These are phyloP conservation scores for Chaetophractus vellerosus DNA, from an alignment of 2,797 vertebrate genomes.

Conservation along the genomic window DNA sequence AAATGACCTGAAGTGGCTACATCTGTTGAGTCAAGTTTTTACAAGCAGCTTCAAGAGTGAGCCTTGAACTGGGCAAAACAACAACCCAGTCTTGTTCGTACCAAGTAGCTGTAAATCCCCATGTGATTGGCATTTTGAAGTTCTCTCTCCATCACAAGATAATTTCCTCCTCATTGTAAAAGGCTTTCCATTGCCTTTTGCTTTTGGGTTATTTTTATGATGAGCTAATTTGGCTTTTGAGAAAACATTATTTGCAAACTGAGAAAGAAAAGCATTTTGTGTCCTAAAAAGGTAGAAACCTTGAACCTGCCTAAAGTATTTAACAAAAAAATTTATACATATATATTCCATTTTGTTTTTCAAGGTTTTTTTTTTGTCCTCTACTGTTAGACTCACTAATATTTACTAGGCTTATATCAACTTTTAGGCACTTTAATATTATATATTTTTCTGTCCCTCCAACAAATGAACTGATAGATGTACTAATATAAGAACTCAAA, in stretches of 20 bases:
- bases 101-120: background rate
- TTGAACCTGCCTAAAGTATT: background rate
- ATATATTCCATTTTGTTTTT: background rate
- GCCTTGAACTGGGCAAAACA: background rate
- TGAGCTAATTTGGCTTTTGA: slow-evolving; percentile 41
- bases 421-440: background rate
- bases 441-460: background rate
- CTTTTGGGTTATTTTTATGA: background rate
- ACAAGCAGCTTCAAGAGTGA: background rate
- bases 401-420: background rate
- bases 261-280: background rate
- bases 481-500: background rate
- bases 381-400: background rate
- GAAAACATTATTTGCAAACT: slow-evolving; percentile 9
- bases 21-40: slow-evolving; percentile 21
- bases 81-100: fast-evolving
- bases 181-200: background rate
- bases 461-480: background rate
- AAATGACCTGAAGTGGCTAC: slow-evolving; percentile 16
- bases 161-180: background rate
- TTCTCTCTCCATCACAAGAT: background rate
- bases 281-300: background rate
- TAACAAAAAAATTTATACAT: background rate
- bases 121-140: background rate
- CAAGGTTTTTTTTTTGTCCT: background rate